Base-by-base conservation (phyloP, 2,113 vertebrate species). In the Genyomyrus donnyi region DNA sequence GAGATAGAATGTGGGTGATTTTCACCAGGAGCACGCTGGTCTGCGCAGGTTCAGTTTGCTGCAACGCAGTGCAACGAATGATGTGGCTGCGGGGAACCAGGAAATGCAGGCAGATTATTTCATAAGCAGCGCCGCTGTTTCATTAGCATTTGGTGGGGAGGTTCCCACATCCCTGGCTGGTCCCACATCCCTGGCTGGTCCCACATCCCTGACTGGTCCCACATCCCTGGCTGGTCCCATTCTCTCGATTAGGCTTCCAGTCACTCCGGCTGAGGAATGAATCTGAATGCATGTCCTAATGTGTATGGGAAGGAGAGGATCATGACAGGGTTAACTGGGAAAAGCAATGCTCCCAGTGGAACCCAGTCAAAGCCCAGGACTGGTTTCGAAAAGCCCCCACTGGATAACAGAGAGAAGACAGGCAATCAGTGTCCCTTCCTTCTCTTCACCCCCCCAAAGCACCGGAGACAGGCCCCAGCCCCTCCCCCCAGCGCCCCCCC, bases 351-450 rank as follows among this genome's bases (percentile, higher is more conserved):
- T 77, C 91, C 93, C 92, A 92, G 27, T 52, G 93, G 94, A n/a
- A 74, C 53, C 27, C 90, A 92, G 95, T 94, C 90, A 19, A 95
- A 95, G 11, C 83, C 66, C 91, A 58, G 80, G 90, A 87, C 49
- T 87, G 91, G 90, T 5, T 85, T 91, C 95, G 94, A 92, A 91
- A 95, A 91, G 91, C 91, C 91, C 17, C 90, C 91, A 48, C 90
- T 92, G 90, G 93, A 91, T 77, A 90, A 95, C 91, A 94, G 93
- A 91, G 92, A 93, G 91, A 80, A 90, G 87, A 95, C 92, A 94
- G 92, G 91, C 90, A 7, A 90, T 95, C 93, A 94, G 35, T 53
- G 85, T 87, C 85, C 92, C 90, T 27, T 53, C 35, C 15, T 56
- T 17, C 91, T 90, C 15, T 46, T 49, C 92, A 88, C 90, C 9